Percentiles rank a stretch among this genome's conserved stretches.
phyloP scores from a whole-genome alignment of 2,888 invertebrate species.

The Dyspetes luteomarginatus region DNA sequence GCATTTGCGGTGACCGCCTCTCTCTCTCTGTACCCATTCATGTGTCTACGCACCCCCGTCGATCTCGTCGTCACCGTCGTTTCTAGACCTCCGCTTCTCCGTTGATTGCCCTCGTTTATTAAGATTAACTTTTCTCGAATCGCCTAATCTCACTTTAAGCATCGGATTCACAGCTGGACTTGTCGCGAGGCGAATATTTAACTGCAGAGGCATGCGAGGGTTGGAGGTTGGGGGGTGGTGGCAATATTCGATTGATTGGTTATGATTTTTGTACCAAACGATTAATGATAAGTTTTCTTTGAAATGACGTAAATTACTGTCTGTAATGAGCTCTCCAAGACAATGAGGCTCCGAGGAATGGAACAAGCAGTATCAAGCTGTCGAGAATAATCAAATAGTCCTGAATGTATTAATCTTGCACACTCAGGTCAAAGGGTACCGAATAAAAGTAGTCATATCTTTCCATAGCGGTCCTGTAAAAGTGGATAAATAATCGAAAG shows the following conservation, averaged over 20 bases:
- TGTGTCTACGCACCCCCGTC: conserved; percentile 35
- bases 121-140: conserved; percentile 83
- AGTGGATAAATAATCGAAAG: conserved; percentile 58
- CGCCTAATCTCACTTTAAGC: conserved; percentile 64
- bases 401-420: too few relatives aligned
- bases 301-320: too few relatives aligned
- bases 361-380: too few relatives aligned
- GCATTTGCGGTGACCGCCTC: conserved; percentile 78
- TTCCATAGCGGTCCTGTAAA: conserved; percentile 7
- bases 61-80: conserved; percentile 61
- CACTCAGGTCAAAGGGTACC: background rate
- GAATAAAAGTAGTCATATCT: conserved; percentile 15
- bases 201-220: too few relatives aligned
- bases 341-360: too few relatives aligned
- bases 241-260: too few relatives aligned
- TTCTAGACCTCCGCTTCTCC: conserved; percentile 67
- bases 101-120: conserved; percentile 83
- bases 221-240: too few relatives aligned
- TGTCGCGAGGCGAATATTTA: conserved; percentile 2
- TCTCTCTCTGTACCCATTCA: background rate
- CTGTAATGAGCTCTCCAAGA: too few relatives aligned
- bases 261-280: too few relatives aligned
- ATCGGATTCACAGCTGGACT: conserved; percentile 42
- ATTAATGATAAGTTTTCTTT: too few relatives aligned
- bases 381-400: too few relatives aligned